Conservation (phyloP, 2,888 invertebrate species). For the Eupithecia exiguata region DNA sequence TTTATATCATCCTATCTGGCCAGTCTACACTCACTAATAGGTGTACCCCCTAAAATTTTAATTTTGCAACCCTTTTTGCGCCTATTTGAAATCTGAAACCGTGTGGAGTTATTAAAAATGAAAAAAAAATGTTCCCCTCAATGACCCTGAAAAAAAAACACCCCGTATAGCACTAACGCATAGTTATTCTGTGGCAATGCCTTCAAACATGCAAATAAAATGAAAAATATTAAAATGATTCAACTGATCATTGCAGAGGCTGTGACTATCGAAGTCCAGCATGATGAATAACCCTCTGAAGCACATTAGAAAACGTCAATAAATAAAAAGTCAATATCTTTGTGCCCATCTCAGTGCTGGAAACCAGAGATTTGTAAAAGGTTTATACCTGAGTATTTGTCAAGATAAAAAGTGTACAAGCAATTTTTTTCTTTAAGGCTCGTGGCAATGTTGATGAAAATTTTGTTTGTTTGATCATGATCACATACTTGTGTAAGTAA, state of each 20-base stretch:
- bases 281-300: constrained; percentile 75
- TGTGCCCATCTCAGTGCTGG: constrained; percentile 59
- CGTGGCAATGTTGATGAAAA: constrained; percentile 14
- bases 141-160: too few species aligned
- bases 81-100: neutral
- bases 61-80: neutral
- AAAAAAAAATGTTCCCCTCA: too few species aligned
- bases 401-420: constrained; percentile 14
- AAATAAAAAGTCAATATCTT: constrained; percentile 80
- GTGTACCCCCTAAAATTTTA: neutral
- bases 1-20: neutral
- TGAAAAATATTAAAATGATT: constrained; percentile 29
- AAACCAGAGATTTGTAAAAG: constrained; percentile 39
- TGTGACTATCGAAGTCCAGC: constrained; percentile 46
- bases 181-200: neutral
- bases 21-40: neutral
- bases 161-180: too few species aligned
- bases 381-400: constrained; percentile 21
- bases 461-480: neutral
- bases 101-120: too few species aligned
- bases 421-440: constrained; percentile 12
- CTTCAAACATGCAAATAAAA: neutral
- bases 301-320: constrained; percentile 82
- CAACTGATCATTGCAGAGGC: constrained; percentile 7
- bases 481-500: neutral